These are phyloP conservation scores for Anagyrus pseudococci DNA, from an alignment of 2,888 invertebrate species.

Conservation along the genomic window DNA sequence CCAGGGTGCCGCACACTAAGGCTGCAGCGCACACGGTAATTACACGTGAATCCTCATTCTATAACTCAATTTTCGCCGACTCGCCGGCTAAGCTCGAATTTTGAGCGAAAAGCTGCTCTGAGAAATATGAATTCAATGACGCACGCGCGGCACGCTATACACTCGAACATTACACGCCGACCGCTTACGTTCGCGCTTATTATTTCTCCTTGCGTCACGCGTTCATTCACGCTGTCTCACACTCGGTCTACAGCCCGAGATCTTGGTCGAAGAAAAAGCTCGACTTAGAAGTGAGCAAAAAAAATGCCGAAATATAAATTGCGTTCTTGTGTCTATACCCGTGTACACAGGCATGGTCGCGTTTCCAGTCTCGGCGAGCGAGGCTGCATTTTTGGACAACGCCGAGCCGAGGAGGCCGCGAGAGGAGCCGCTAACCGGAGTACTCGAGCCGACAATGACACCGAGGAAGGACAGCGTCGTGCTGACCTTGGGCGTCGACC, in stretches of 20 bases:
- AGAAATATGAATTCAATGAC: too few relatives aligned
- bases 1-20: slow-evolving; percentile 22
- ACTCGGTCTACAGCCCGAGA: too few relatives aligned
- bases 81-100: too few relatives aligned
- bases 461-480: slow-evolving; percentile 45
- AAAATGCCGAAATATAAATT: neutral
- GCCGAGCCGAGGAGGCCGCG: slow-evolving; percentile 24
- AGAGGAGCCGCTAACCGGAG: neutral
- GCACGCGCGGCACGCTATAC: too few relatives aligned
- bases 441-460: slow-evolving; percentile 32
- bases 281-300: too few relatives aligned
- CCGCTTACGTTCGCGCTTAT: too few relatives aligned
- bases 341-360: slow-evolving; percentile 54
- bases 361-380: slow-evolving; percentile 53
- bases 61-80: neutral
- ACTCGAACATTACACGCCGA: too few relatives aligned
- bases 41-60: neutral
- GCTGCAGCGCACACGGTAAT: slow-evolving; percentile 32
- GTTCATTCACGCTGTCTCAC: too few relatives aligned
- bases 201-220: too few relatives aligned
- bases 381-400: slow-evolving; percentile 46
- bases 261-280: too few relatives aligned
- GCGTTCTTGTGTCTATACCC: too few relatives aligned
- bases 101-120: too few relatives aligned
- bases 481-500: slow-evolving; percentile 36